Base-by-base conservation (phyloP, 2,113 vertebrate genomes). In the Opisthocomus hoazin region DNA sequence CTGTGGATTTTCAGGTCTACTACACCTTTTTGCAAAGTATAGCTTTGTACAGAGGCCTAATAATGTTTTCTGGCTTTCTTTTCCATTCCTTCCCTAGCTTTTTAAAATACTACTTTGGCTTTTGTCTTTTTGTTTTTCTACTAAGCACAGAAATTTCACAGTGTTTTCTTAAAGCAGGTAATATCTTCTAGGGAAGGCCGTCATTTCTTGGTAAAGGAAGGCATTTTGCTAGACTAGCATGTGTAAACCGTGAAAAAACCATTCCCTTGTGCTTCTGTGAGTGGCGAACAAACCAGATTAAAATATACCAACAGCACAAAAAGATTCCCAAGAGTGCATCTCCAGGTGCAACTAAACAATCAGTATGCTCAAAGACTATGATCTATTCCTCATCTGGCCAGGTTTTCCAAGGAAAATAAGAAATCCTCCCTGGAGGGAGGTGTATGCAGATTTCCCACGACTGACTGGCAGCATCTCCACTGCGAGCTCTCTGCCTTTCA, bases 401-500 rank as follows among this genome's bases (percentile, higher is more conserved):
- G 12, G 0, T 39, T 84, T 86, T 18, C 58, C 45, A 29, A 30
- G 86, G 50, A 27, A 51, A 76, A 58, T 0, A 1, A 46, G 70
- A 12, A 46, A 7, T 12, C 5, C 7, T 53, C 27, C 12, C 41
- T 5, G 48, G 30, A 58, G 84, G 34, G n/a, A n/a, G 41, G 15
- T 1, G 8, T 11, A 12, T 12, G 61, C 11, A 20, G 81, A 15
- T 58, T 14, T 22, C 34, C 48, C 56, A 39, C 1, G 0, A 1
- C 0, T 37, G 30, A 12, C 71, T 0, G 0, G 73, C 78, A 66
- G 76, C 50, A 54, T 15, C 60, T 32, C 27, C 1, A 1, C 66
- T 7, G 51, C 0, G 16, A 68, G 50, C 32, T 71, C 37, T 0
- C 41, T 8, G 74, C 1, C 0, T 1, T 41, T 32, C 43, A 9